Evolutionary conservation across 2,113 vertebrate species (phyloP).

Genomic region (Rhadina sibilatrix): DNA sequence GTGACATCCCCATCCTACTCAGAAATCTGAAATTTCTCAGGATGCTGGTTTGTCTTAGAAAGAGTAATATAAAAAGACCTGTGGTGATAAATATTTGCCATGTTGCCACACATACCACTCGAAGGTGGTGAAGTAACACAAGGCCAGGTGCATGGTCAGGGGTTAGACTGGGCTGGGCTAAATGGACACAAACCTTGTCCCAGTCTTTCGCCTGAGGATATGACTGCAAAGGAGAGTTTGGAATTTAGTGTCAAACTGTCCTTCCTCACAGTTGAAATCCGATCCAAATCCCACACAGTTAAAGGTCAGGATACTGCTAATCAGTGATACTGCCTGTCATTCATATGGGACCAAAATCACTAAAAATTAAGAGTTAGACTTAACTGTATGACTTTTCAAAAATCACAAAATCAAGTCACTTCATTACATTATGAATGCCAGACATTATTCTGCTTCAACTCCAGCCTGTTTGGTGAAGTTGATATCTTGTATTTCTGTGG

Average conservation of each 20-base stretch:
- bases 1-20: not conserved
- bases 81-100: not conserved
- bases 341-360: not conserved
- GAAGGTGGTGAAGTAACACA: not conserved
- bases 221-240: not conserved
- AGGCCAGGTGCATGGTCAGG: not conserved
- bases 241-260: not conserved
- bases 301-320: conserved; percentile 11
- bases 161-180: not conserved
- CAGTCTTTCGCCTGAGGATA: not conserved
- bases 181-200: not conserved
- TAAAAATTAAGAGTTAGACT: conserved; percentile 4
- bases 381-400: conserved; percentile 15
- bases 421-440: conserved; percentile 38
- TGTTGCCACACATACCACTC: not conserved
- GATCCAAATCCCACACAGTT: not conserved
- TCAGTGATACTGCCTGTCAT: not conserved
- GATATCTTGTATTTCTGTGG: not conserved
- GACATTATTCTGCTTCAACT: conserved; percentile 25
- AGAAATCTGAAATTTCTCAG: not conserved
- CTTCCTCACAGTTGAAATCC: not conserved
- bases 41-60: not conserved
- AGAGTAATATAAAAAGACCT: not conserved
- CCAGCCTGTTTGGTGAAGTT: conserved; percentile 1
- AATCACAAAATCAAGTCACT: conserved; percentile 41